These are phyloP conservation scores for Eptatretus burgeri DNA, from an alignment of 2,113 vertebrate genomes.

Conservation along the genomic window DNA sequence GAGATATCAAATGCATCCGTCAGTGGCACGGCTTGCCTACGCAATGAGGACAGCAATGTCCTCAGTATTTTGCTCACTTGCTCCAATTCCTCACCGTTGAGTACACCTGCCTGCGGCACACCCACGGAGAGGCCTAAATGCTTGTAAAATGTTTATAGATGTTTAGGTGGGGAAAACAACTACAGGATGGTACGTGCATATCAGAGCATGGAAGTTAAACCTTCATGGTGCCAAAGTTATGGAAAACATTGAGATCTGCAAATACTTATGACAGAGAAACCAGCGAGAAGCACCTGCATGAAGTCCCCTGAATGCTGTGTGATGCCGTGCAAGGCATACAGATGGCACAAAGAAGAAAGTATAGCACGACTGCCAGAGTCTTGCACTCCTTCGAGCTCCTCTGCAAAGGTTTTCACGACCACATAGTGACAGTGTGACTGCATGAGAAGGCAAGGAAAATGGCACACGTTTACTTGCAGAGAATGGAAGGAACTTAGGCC, in stretches of 20 bases:
- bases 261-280: background rate
- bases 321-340: conserved; percentile 53
- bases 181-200: no score
- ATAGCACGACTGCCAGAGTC: conserved; percentile 28
- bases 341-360: conserved; percentile 33
- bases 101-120: conserved; percentile 28
- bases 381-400: conserved; percentile 29
- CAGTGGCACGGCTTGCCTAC: conserved; percentile 44
- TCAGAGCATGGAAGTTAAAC: no score
- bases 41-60: conserved; percentile 36
- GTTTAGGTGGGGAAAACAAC: no score
- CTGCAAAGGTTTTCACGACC: conserved; percentile 49
- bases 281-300: conserved; percentile 31
- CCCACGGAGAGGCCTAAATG: no score
- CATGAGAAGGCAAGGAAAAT: background rate
- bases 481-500: no score
- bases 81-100: conserved; percentile 30
- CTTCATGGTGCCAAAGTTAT: no score
- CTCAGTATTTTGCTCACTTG: conserved; percentile 36
- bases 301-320: conserved; percentile 48
- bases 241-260: no score
- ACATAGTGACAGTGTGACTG: conserved; percentile 91
- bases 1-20: conserved; percentile 62
- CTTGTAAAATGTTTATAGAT: no score
- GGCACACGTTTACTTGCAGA: no score